Conservation (phyloP, 1,140 invertebrate genomes). For the Sesamia nonagrioides region DNA sequence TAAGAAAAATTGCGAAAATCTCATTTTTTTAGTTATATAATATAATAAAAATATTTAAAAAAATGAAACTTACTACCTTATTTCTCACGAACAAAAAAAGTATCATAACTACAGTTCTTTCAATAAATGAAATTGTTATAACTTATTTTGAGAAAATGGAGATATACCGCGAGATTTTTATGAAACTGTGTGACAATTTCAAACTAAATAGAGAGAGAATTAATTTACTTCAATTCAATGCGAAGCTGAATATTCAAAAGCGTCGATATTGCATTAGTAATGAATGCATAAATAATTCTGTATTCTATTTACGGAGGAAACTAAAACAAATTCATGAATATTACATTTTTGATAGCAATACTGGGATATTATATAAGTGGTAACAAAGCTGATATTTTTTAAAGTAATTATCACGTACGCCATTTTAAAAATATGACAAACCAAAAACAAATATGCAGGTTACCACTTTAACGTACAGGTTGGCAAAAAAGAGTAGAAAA, state of each 20-base stretch:
- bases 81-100: too few relatives aligned
- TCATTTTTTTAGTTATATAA: too few relatives aligned
- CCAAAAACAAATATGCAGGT: neutral
- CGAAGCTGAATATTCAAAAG: constrained; percentile 22
- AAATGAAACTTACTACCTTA: too few relatives aligned
- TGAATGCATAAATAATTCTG: constrained; percentile 27
- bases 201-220: constrained; percentile 4
- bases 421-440: neutral
- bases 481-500: too few relatives aligned
- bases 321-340: constrained; percentile 16
- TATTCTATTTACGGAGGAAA: constrained; percentile 4
- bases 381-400: too few relatives aligned
- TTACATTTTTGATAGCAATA: neutral
- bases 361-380: too few relatives aligned
- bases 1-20: too few relatives aligned
- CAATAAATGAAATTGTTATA: neutral
- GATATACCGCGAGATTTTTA: neutral
- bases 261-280: constrained; percentile 34
- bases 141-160: constrained; percentile 14
- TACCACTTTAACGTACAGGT: constrained; percentile 1
- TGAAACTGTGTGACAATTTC: constrained; percentile 7
- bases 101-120: too few relatives aligned
- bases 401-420: too few relatives aligned
- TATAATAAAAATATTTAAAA: too few relatives aligned
- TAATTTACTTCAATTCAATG: constrained; percentile 11